Conservation (phyloP, 2,888 invertebrate genomes). For the Microctonus aethiopoides region DNA sequence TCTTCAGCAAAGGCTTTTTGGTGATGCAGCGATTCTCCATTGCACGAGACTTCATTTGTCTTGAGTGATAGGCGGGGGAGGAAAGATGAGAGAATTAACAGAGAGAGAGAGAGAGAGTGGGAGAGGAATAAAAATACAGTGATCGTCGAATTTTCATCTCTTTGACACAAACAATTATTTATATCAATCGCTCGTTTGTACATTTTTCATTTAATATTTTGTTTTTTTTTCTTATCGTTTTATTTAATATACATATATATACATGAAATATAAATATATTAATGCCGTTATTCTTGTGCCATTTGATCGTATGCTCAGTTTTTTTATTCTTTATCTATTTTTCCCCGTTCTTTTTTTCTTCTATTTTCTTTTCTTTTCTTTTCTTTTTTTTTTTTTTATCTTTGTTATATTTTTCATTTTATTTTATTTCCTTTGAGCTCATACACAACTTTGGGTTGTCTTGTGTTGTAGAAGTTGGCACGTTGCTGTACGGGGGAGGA, state of each 20-base stretch:
- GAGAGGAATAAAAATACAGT: slow-evolving; percentile 11
- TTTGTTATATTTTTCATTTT: neutral
- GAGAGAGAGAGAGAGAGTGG: slow-evolving; percentile 23
- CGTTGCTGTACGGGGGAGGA: slow-evolving; percentile 4
- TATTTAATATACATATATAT: neutral
- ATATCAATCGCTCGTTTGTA: neutral
- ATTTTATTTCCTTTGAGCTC: slow-evolving; percentile 10
- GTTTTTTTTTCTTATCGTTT: neutral
- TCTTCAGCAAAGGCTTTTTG: neutral
- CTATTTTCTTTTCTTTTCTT: neutral
- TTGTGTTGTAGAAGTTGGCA: slow-evolving; percentile 13
- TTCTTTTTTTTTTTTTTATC: neutral
- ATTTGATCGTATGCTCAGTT: too few relatives aligned
- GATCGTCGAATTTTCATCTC: neutral
- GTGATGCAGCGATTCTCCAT: neutral
- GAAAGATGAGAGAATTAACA: too few relatives aligned
- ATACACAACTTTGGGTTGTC: slow-evolving; percentile 20
- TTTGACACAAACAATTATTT: neutral
- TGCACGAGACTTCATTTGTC: neutral
- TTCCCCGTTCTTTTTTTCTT: neutral
- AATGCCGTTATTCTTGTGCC: too few relatives aligned
- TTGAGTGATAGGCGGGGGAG: too few relatives aligned
- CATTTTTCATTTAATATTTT: neutral
- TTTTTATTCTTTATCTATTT: neutral
- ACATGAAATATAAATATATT: too few relatives aligned